phyloP scores from a whole-genome alignment of 2,113 vertebrate species.

The Haliaeetus leucogaster region DNA sequence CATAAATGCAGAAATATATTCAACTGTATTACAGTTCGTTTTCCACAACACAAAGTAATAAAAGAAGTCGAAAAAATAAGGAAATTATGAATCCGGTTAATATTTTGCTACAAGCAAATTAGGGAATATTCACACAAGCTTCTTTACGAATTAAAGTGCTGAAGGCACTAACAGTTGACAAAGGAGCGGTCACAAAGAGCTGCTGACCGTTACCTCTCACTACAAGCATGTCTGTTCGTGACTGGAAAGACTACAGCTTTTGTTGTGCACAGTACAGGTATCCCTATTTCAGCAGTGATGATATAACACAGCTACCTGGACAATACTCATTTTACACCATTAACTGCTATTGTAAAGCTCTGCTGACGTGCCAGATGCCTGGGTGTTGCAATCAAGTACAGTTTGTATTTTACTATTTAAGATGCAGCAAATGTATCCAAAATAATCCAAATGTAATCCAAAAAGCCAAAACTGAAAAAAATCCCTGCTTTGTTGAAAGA shows the following conservation, averaged over 20 bases:
- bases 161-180: background rate
- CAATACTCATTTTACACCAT: background rate
- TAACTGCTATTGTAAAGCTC: background rate
- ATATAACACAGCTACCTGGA: background rate
- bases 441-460: background rate
- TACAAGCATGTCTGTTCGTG: background rate
- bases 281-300: background rate
- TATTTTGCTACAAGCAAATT: background rate
- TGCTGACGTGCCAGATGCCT: background rate
- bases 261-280: background rate
- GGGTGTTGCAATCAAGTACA: background rate
- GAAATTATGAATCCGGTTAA: background rate
- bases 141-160: background rate
- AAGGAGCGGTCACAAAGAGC: background rate
- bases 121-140: background rate
- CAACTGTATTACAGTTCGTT: background rate
- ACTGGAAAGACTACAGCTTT: background rate
- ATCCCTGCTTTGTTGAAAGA: background rate
- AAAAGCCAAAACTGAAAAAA: background rate
- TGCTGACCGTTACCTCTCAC: background rate
- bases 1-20: background rate
- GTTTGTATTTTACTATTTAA: background rate
- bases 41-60: background rate
- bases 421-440: background rate
- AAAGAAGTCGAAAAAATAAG: background rate